Evolutionary conservation across 2,888 invertebrate species (phyloP).

Genomic region (Caradrina kadenii): DNA sequence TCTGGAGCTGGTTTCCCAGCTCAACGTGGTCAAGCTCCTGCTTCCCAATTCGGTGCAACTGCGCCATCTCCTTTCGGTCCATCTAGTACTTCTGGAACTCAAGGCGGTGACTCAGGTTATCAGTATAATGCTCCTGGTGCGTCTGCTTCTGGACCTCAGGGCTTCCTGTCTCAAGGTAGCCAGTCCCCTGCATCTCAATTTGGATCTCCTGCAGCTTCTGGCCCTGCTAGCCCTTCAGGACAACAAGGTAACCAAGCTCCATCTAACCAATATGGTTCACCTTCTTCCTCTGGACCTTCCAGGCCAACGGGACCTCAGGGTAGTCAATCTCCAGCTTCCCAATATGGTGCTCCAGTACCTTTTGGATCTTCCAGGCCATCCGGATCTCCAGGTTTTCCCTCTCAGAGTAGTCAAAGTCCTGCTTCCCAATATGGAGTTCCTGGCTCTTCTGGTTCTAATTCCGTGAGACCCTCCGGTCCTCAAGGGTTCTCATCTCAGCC

Average conservation of each 20-base stretch:
- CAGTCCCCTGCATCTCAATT: slow-evolving; percentile 20
- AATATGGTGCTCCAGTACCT: slow-evolving; percentile 41
- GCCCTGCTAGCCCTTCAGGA: slow-evolving; percentile 22
- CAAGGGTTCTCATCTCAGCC: slow-evolving; percentile 60
- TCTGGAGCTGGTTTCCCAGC: slow-evolving; percentile 5
- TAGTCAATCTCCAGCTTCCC: slow-evolving; percentile 22
- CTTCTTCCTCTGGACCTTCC: slow-evolving; percentile 26
- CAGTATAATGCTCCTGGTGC: slow-evolving; percentile 44
- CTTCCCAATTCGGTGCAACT: slow-evolving; percentile 19
- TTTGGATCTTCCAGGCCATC: slow-evolving; percentile 27
- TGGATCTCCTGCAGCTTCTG: slow-evolving; percentile 22
- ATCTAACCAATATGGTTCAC: slow-evolving; percentile 32
- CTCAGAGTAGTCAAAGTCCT: slow-evolving; percentile 37
- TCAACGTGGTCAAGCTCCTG: slow-evolving; percentile 19
- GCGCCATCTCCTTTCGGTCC: slow-evolving; percentile 23
- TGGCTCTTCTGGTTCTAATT: slow-evolving; percentile 20
- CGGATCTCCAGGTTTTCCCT: slow-evolving; percentile 25
- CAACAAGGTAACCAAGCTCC: slow-evolving; percentile 21
- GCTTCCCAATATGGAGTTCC: slow-evolving; percentile 37
- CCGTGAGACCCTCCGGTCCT: slow-evolving; percentile 15
- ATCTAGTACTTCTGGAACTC: slow-evolving; percentile 19
- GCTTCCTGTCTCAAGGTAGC: slow-evolving; percentile 19
- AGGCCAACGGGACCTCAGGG: slow-evolving; percentile 38
- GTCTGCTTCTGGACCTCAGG: slow-evolving; percentile 49
- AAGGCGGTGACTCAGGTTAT: slow-evolving; percentile 43